Evolutionary conservation across 2,113 vertebrate genomes (phyloP), one percentile per base, ranked within the genome.

Genomic region (Gila orcuttii): DNA sequence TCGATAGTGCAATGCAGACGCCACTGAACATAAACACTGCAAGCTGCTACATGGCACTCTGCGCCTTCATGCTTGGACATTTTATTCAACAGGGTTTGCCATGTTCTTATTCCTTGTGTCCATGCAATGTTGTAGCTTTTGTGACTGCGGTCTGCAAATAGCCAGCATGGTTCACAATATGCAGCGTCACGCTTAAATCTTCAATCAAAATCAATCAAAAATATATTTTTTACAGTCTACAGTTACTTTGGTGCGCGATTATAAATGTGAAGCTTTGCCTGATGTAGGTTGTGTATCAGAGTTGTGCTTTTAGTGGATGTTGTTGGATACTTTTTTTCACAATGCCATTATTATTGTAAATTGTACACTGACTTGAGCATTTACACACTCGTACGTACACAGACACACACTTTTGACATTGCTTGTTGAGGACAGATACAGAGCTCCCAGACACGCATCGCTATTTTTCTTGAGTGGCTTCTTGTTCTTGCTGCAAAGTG

Each of bases 401-500:
- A 55, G 17, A 83, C 87, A 86, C 84, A 31, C 45, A 45, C 9
- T 12, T 86, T 81, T 89, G 91, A 91, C 90, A 90, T 79, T 76
- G 64, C 57, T 69, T 81, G 76, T 42, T 42, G 69, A 90, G 87
- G 89, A 92, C 84, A 75, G 88, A 86, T 83, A 80, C 86, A 64
- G 89, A 33, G 88, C 86, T 84, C 87, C 79, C 84, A 86, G 89
- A 86, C 78, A 86, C 86, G 31, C 86, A 59, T 83, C 42, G 23
- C 59, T 86, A 86, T 87, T 78, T 87, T 74, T 62, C 79, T 83
- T 86, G 79, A 88, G 85, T 88, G 86, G 82, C 82, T 86, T 87
- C 85, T 69, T 82, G 73, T 86, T 87, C 85, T 69, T 84, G 74
- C 82, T 64, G 73, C 77, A 83, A 31, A 85, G 86, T 78, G 87